Evolutionary conservation across 2,797 vertebrate genomes (phyloP).

Genomic region (Pipistrellus pipistrellus): DNA sequence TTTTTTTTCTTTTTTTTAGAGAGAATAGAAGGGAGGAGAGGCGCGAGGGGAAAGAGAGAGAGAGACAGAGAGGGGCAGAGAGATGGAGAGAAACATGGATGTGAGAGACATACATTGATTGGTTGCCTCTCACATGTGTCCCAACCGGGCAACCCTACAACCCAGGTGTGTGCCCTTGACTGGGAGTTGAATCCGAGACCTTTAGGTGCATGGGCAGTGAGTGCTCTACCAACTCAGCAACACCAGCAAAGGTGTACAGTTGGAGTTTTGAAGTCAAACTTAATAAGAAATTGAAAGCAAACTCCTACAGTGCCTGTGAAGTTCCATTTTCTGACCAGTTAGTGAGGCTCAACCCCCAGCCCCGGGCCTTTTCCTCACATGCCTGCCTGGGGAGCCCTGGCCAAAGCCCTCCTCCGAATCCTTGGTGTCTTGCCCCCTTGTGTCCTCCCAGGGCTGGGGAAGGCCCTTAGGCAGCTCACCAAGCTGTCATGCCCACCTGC

Average conservation of each 20-base stretch:
- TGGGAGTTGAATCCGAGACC: no score
- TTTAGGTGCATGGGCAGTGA: no score
- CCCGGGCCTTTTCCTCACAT: not conserved
- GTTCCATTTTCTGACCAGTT: not conserved
- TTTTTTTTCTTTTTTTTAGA: no score
- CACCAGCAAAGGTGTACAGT: not conserved
- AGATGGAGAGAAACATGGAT: no score
- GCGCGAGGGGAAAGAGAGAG: no score
- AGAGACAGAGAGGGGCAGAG: no score
- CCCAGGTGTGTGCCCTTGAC: no score
- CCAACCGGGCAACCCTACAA: no score
- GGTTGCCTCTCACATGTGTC: no score
- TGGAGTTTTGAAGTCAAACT: conserved; percentile 43
- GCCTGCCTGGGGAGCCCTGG: not conserved
- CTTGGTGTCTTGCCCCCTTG: not conserved
- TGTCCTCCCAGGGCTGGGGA: not conserved
- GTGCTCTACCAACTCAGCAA: no score
- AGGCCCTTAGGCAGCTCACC: conserved; percentile 12
- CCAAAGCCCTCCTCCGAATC: conserved; percentile 18
- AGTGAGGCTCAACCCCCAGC: not conserved
- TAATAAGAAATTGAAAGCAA: conserved; percentile 31
- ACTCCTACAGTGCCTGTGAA: not conserved
- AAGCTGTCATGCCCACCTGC: not conserved
- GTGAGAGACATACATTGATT: no score
- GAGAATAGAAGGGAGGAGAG: no score